A percentile compares a stretch with the other conserved stretches of the same genome.
Evolutionary conservation across 2,888 invertebrate genomes (phyloP).

Genomic region (Archips crataeganus): DNA sequence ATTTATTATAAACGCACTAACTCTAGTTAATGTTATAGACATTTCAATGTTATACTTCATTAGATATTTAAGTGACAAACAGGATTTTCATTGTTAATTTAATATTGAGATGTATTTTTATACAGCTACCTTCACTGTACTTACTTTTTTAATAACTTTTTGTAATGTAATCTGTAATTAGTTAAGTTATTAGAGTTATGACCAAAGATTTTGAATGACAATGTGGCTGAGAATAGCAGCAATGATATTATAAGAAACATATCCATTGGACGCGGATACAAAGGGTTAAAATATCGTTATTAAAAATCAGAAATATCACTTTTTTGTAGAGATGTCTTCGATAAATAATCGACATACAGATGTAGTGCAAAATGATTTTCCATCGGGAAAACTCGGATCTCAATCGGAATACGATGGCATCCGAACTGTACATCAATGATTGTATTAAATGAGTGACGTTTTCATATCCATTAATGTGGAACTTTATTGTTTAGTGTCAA

Average conservation of each 20-base stretch:
- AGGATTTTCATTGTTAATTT: background rate
- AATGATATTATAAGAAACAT: background rate
- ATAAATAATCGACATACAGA: no score
- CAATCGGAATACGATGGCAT: no score
- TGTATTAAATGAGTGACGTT: no score
- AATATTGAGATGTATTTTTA: constrained; percentile 3
- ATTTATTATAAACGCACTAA: background rate
- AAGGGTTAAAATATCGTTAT: no score
- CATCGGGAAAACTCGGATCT: no score
- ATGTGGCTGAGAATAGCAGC: background rate
- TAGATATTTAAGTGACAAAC: constrained; percentile 1
- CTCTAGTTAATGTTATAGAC: background rate
- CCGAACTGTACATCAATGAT: no score
- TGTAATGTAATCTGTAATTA: background rate
- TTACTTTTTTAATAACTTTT: constrained; percentile 23
- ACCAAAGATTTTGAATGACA: constrained; percentile 33
- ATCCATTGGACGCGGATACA: no score
- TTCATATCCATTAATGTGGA: no score
- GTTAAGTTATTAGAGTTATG: constrained; percentile 18
- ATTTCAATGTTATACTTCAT: background rate
- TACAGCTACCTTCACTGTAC: constrained; percentile 15
- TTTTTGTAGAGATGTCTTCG: no score
- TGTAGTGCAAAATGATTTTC: no score
- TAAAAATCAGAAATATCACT: no score
- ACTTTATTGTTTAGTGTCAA: no score